Evolutionary conservation across 2,113 vertebrate genomes (phyloP).

Genomic region (Ginglymostoma cirratum): DNA sequence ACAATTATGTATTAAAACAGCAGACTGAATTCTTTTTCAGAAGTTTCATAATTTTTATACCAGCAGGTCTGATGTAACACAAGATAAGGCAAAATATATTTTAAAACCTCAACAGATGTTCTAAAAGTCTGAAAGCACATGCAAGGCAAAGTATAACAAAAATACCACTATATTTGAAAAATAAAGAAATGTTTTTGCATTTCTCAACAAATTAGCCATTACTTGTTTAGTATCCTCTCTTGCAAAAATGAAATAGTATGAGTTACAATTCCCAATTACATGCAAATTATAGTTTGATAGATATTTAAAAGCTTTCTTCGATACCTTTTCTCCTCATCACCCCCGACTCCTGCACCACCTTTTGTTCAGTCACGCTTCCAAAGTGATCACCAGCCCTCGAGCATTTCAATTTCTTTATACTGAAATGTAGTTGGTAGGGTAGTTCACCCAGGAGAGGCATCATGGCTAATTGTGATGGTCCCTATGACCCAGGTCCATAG

Average conservation of each 20-base stretch:
- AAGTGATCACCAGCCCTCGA: not conserved
- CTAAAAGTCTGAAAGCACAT: not conserved
- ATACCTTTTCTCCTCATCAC: no score
- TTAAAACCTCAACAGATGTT: not conserved
- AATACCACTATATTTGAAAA: conserved; percentile 2
- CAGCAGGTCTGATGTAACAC: not conserved
- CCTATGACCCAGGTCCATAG: not conserved
- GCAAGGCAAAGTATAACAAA: not conserved
- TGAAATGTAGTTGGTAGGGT: not conserved
- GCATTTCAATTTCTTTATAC: not conserved
- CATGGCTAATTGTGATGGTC: not conserved
- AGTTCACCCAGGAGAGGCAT: not conserved
- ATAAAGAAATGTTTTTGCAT: not conserved
- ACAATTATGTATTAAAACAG: not conserved
- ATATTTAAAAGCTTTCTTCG: not conserved
- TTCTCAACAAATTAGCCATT: not conserved
- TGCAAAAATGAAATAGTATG: not conserved
- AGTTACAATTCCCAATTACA: not conserved
- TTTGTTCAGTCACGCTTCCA: not conserved
- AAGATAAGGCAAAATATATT: not conserved
- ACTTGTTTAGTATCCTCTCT: not conserved
- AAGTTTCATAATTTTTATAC: not conserved
- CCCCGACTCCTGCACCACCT: not conserved
- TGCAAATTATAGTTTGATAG: not conserved
- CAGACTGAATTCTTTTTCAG: not conserved